Evolutionary conservation across 2,113 vertebrate species (phyloP).

Genomic region (Mionectes macconnelli): DNA sequence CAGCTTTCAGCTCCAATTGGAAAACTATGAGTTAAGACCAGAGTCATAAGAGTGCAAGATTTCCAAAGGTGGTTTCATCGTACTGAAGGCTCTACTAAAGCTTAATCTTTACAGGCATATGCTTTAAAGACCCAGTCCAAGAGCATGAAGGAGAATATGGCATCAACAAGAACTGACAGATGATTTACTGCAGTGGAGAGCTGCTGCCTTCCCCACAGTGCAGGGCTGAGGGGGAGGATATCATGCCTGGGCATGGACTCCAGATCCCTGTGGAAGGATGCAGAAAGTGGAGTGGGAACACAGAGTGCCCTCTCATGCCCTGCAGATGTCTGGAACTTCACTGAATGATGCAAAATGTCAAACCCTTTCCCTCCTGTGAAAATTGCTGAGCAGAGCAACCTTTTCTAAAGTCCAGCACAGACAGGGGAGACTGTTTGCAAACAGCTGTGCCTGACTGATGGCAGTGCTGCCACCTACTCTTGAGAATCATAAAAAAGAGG

Average conservation of each 20-base stretch:
- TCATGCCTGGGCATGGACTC: fast-evolving
- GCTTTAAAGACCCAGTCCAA: not conserved
- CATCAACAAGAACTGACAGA: not conserved
- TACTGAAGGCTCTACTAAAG: not conserved
- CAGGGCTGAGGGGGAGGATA: too few species aligned
- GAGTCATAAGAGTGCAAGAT: not conserved
- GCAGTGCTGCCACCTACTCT: not conserved
- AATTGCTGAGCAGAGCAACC: not conserved
- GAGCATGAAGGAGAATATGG: not conserved
- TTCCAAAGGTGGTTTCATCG: not conserved
- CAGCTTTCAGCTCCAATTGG: not conserved
- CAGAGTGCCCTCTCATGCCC: not conserved
- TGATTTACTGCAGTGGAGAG: not conserved
- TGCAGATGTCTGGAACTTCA: not conserved
- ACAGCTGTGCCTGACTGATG: not conserved
- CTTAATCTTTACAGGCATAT: not conserved
- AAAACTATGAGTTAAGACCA: not conserved
- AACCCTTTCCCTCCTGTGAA: not conserved
- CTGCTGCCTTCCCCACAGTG: not conserved
- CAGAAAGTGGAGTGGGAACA: not conserved
- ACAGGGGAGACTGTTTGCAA: not conserved
- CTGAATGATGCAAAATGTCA: not conserved
- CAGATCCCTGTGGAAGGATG: fast-evolving
- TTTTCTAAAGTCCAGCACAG: not conserved
- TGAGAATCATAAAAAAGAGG: not conserved